A percentile compares a stretch with the other conserved stretches of the same genome.
Evolutionary conservation across 1,140 invertebrate species (phyloP).

Genomic region (Aphidius ervi): DNA sequence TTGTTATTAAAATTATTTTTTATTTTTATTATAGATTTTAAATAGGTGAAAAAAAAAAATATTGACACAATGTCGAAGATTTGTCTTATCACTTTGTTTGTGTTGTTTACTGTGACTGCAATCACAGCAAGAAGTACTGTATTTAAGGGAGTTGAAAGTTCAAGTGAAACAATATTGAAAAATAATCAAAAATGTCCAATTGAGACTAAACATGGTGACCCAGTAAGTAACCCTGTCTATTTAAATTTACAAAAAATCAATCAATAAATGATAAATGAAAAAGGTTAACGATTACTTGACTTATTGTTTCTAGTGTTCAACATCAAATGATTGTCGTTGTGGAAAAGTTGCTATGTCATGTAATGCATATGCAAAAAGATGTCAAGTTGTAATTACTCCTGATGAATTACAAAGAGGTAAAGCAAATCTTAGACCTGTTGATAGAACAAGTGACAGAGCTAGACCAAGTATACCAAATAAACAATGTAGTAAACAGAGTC

Average conservation of each 20-base stretch:
- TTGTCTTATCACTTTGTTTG: constrained; percentile 26
- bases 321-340: constrained; percentile 4
- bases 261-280: no score
- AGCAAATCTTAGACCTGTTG: neutral
- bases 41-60: no score
- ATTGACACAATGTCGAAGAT: constrained; percentile 34
- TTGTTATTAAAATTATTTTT: no score
- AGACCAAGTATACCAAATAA: no score
- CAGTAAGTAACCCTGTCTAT: constrained; percentile 25
- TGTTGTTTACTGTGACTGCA: constrained; percentile 27
- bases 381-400: constrained; percentile 1
- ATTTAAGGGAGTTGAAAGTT: no score
- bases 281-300: no score
- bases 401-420: constrained; percentile 7
- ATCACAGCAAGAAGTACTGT: constrained; percentile 21
- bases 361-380: neutral
- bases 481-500: no score
- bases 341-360: neutral
- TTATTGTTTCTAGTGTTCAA: constrained; percentile 2
- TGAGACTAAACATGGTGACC: constrained; percentile 34
- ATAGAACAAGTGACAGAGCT: neutral
- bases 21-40: no score
- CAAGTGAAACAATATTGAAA: no score
- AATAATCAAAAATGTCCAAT: no score
- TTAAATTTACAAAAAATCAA: no score